Percentiles rank a stretch among this genome's conserved stretches.
phyloP scores from a whole-genome alignment of 2,797 vertebrate species.

The Brachymystax lenok region DNA sequence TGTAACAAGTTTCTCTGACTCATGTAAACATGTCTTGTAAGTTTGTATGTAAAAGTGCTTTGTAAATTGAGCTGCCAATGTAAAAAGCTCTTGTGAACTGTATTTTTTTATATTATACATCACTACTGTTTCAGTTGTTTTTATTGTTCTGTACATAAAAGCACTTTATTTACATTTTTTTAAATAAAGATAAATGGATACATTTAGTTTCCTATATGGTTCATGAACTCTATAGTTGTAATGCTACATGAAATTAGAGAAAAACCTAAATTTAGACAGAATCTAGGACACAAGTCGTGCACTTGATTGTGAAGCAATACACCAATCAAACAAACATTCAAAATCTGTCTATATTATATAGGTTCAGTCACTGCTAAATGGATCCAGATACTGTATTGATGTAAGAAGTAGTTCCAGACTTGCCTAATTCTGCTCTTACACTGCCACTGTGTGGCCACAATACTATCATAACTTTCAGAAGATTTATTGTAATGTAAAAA shows the following conservation, averaged over 20 bases:
- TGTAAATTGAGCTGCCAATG: constrained; percentile 82
- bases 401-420: no score
- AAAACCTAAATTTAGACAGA: not conserved
- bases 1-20: constrained; percentile 59
- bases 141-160: constrained; percentile 81
- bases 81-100: constrained; percentile 74
- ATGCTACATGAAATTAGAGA: not conserved
- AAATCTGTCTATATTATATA: not conserved
- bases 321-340: no score
- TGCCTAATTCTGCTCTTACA: not conserved
- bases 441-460: constrained; percentile 27
- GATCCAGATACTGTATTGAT: not conserved
- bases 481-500: not conserved
- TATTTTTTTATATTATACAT: constrained; percentile 80
- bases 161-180: constrained; percentile 86
- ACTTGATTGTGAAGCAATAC: not conserved
- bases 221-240: not conserved
- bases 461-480: not conserved
- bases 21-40: constrained; percentile 71
- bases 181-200: constrained; percentile 77
- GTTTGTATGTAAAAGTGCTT: constrained; percentile 76
- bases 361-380: not conserved
- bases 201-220: constrained; percentile 25
- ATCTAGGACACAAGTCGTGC: not conserved
- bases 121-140: constrained; percentile 75